phyloP scores from a whole-genome alignment of 2,797 vertebrate species.

The Tympanoctomys barrerae region DNA sequence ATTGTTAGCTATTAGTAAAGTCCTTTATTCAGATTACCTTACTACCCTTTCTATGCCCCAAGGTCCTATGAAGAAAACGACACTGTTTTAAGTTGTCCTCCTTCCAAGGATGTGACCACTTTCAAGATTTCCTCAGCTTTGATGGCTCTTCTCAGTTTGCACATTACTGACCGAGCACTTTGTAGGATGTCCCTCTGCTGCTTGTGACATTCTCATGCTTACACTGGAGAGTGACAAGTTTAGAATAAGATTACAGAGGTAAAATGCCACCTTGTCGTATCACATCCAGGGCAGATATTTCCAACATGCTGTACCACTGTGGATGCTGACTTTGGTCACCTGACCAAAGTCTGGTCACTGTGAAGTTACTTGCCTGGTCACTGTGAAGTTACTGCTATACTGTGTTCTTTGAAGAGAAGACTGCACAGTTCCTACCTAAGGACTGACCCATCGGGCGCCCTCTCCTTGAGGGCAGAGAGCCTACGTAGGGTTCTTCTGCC shows the following conservation, averaged over 20 bases:
- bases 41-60: not conserved
- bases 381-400: not conserved
- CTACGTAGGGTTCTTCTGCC: not conserved
- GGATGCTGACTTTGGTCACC: not conserved
- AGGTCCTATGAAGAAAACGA: not conserved
- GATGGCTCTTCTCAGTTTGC: not conserved
- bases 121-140: not conserved
- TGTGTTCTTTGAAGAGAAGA: not conserved
- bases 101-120: not conserved
- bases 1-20: not conserved
- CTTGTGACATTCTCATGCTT: not conserved
- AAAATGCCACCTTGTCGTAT: not conserved
- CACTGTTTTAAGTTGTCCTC: not conserved
- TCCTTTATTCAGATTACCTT: constrained; percentile 27
- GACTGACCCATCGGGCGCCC: not conserved
- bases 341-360: not conserved
- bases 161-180: not conserved
- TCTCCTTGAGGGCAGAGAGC: not conserved
- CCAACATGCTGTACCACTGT: not conserved
- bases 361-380: not conserved
- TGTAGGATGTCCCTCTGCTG: not conserved
- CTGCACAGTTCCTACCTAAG: not conserved
- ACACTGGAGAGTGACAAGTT: not conserved
- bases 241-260: not conserved
- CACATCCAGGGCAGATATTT: not conserved